phyloP scores from a whole-genome alignment of 2,113 vertebrate species.

The Eubucco bourcierii region DNA sequence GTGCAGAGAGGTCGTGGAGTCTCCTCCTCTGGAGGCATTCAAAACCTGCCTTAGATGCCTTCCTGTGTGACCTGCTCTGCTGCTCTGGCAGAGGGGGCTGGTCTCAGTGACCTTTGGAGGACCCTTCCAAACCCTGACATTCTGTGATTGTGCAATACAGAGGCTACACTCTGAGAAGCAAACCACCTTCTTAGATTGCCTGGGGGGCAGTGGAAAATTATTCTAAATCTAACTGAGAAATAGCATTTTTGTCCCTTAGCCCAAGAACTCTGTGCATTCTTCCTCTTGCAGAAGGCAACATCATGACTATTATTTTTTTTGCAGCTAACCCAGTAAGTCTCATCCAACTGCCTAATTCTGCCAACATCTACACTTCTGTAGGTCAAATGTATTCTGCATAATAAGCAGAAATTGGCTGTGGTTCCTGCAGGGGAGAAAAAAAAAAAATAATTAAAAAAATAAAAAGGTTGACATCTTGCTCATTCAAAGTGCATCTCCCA shows the following conservation, averaged over 20 bases:
- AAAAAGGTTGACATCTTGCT: no score
- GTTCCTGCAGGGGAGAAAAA: not conserved
- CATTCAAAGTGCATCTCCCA: not conserved
- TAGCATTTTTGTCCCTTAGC: not conserved
- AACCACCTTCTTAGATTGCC: not conserved
- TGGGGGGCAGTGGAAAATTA: not conserved
- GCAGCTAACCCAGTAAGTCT: rapidly evolving
- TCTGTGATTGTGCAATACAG: not conserved
- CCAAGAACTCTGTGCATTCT: not conserved
- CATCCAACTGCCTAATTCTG: not conserved
- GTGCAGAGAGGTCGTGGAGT: no score
- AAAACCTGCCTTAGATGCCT: no score
- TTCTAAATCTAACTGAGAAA: not conserved
- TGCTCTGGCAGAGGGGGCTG: no score
- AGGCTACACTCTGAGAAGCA: not conserved
- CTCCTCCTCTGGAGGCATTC: no score
- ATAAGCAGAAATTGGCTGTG: not conserved
- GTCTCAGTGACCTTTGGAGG: no score
- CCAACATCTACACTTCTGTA: not conserved
- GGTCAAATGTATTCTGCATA: not conserved
- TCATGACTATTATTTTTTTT: no score
- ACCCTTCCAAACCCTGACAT: no score
- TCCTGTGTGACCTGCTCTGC: no score
- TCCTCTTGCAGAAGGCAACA: not conserved
- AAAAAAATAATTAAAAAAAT: no score